Conservation (phyloP, 2,797 vertebrate genomes). For the Sebastes alutus region DNA sequence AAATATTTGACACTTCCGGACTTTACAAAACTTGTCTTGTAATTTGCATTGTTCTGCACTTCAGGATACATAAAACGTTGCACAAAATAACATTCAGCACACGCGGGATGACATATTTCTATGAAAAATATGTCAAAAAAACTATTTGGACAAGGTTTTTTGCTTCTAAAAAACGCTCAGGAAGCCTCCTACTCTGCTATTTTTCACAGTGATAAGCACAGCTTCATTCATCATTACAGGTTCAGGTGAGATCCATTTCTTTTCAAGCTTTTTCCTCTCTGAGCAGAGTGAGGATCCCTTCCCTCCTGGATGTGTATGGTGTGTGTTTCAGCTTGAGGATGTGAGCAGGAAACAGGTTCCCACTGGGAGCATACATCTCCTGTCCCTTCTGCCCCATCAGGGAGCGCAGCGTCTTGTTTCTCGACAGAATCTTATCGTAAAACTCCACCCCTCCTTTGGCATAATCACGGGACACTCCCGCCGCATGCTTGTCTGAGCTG, state of each 20-base stretch:
- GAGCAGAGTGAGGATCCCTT: conserved; percentile 83
- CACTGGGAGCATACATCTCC: conserved; percentile 87
- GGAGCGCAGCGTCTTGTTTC: conserved; percentile 86
- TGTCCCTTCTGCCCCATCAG: conserved; percentile 88
- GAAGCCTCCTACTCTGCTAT: neutral
- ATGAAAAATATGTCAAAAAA: neutral
- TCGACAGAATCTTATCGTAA: conserved; percentile 90
- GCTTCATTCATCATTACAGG: neutral
- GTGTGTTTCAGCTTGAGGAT: conserved; percentile 89
- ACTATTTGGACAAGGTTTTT: neutral
- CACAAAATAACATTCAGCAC: neutral
- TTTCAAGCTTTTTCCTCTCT: conserved; percentile 71
- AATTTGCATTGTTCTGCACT: neutral
- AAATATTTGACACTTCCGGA: neutral
- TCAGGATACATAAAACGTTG: neutral
- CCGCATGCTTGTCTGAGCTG: conserved; percentile 83
- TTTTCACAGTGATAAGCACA: neutral
- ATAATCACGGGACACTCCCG: conserved; percentile 84
- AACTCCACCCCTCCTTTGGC: conserved; percentile 92
- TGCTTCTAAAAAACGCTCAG: neutral
- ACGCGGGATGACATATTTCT: neutral
- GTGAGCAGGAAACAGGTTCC: conserved; percentile 88
- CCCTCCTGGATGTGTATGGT: conserved; percentile 89
- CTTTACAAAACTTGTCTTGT: neutral
- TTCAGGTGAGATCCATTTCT: neutral